Base-by-base conservation (phyloP, 2,113 vertebrate genomes). In the Ibidorhyncha struthersii region DNA sequence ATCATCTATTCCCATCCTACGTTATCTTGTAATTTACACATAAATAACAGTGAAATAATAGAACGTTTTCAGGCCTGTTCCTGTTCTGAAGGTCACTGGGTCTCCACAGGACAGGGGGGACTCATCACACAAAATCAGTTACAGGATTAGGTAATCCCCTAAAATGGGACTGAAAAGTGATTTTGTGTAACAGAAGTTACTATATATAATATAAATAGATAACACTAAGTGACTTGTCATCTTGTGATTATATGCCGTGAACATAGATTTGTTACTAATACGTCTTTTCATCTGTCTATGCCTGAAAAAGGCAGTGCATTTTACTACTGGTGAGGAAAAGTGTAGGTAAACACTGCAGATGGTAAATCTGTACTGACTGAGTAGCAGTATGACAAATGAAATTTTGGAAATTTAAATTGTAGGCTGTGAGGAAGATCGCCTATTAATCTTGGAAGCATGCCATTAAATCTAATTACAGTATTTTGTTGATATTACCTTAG, bases 391-490 rank as follows among this genome's bases (percentile, higher is more conserved):
- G 87, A 91, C 74, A 96, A 95, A 91, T 90, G 84, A 88, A 97
- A 96, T 49, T 97, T 96, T 61, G 59, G 73, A 95, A 97, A 96
- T 52, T 87, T 95, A 97, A 98, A 95, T 82, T 94, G 88, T 78
- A 93, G 96, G 94, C 90, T 92, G 85, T 90, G 91, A 94, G 95
- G 71, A 97, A 97, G 94, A 97, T 92, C 86, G 70, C 59, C 93
- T 95, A 82, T 94, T 98, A 97, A 90, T 95, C 93, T 97, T 96
- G 89, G 96, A 97, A 97, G 81, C 56, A 43, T 90, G 95, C 96
- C 87, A 94, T 97, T 96, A 96, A 71, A 86, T 96, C 85, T 98
- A 97, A 98, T 97, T 98, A 98, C 94, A 90, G 89, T 97, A 92
- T 86, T 97, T 93, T 94, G 96, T 97, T 96, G 65, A 65, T 81